Evolutionary conservation across 2,797 vertebrate species (phyloP).

Genomic region (Danio kyathit): DNA sequence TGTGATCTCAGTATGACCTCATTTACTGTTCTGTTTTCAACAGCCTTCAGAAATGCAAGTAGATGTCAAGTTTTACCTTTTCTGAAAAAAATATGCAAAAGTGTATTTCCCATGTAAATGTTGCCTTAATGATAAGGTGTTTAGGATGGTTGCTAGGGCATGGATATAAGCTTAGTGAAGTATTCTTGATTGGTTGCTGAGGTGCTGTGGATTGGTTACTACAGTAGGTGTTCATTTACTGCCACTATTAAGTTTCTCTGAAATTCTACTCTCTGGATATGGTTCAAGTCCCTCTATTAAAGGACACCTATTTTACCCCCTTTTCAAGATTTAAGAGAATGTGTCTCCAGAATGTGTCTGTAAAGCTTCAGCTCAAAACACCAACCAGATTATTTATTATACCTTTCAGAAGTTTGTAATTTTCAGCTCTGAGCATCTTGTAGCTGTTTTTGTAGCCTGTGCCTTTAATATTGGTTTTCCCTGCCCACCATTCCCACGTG

Average conservation of each 20-base stretch:
- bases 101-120: background rate
- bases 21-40: constrained; percentile 17
- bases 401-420: no score
- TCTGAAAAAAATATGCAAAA: background rate
- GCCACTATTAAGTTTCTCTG: background rate
- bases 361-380: no score
- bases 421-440: no score
- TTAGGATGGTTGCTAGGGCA: background rate
- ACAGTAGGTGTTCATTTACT: background rate
- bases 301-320: no score
- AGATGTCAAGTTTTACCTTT: background rate
- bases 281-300: background rate
- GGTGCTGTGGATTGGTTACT: background rate
- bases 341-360: no score
- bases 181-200: background rate
- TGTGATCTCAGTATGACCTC: constrained; percentile 35
- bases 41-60: background rate
- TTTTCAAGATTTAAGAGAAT: no score
- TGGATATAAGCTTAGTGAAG: background rate
- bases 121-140: background rate
- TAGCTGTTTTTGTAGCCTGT: no score
- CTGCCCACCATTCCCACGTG: no score
- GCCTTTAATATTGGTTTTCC: no score
- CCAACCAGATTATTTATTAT: no score
- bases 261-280: background rate